Percentiles rank a stretch among this genome's conserved stretches.
These are phyloP conservation scores for Zygaena filipendulae DNA, from an alignment of 2,888 invertebrate genomes.

Conservation along the genomic window DNA sequence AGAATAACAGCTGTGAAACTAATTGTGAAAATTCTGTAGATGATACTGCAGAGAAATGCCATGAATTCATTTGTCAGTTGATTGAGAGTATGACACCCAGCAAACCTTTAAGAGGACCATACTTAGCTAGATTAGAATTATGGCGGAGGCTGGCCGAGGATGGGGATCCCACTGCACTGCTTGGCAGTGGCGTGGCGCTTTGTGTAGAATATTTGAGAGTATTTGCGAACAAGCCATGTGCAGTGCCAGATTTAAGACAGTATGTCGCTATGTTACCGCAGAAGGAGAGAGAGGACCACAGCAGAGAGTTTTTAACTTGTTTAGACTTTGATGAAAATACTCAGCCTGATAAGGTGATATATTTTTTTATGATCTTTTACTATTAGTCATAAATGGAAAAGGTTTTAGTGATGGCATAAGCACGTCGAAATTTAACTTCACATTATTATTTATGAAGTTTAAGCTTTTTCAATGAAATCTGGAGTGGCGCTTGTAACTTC, in stretches of 20 bases:
- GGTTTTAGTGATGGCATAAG: too few species aligned
- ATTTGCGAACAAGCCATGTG: slow-evolving; percentile 90
- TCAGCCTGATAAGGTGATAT: slow-evolving; percentile 70
- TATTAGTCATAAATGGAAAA: too few species aligned
- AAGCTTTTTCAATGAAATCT: too few species aligned
- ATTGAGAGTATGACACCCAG: slow-evolving; percentile 58
- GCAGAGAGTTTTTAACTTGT: slow-evolving; percentile 70
- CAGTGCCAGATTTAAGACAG: slow-evolving; percentile 82
- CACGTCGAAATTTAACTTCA: too few species aligned
- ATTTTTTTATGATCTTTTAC: background rate
- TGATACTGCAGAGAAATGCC: slow-evolving; percentile 52
- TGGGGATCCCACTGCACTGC: slow-evolving; percentile 59
- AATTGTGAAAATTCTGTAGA: slow-evolving; percentile 30
- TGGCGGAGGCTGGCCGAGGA: slow-evolving; percentile 70
- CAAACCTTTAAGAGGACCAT: slow-evolving; percentile 78
- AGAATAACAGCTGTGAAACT: slow-evolving; percentile 22
- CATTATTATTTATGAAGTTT: too few species aligned
- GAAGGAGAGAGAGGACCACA: slow-evolving; percentile 68
- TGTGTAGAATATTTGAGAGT: slow-evolving; percentile 81
- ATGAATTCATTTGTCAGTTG: slow-evolving; percentile 55
- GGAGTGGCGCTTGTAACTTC: too few species aligned
- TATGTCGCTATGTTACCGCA: slow-evolving; percentile 78
- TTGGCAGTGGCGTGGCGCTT: slow-evolving; percentile 74
- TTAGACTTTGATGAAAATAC: slow-evolving; percentile 73
- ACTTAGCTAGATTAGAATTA: slow-evolving; percentile 84